Evolutionary conservation across 2,888 invertebrate species (phyloP).

Genomic region (Dicranocentrus wangi): DNA sequence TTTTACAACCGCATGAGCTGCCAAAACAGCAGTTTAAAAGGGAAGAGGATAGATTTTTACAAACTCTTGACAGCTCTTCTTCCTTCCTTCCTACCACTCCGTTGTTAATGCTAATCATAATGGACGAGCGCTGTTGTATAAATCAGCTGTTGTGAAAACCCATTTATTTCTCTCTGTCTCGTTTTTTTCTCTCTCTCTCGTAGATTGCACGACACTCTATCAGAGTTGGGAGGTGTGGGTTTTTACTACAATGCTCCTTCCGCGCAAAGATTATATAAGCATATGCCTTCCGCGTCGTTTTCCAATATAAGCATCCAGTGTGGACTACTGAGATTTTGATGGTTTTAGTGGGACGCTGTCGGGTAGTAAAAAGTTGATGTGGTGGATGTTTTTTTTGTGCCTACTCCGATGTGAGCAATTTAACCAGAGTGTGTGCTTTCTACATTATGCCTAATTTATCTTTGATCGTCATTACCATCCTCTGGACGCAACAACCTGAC

Average conservation of each 20-base stretch:
- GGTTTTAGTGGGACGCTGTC: background rate
- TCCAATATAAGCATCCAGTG: background rate
- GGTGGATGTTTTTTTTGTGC: background rate
- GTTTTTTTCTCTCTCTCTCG: background rate
- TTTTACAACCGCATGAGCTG: background rate
- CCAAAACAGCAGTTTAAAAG: background rate
- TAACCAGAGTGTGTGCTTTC: background rate
- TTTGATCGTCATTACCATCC: slow-evolving; percentile 5
- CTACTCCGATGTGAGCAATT: background rate
- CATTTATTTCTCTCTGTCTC: background rate
- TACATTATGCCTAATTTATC: slow-evolving; percentile 20
- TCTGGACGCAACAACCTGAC: too few species aligned
- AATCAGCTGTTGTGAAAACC: background rate
- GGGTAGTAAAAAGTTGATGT: background rate
- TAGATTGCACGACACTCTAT: too few species aligned
- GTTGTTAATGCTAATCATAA: background rate
- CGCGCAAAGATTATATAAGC: too few species aligned
- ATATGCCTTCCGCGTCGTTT: too few species aligned
- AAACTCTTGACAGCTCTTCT: background rate
- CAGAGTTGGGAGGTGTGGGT: too few species aligned
- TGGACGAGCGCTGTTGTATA: background rate
- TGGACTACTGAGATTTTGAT: background rate
- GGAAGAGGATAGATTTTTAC: background rate
- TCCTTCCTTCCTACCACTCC: background rate
- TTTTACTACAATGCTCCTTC: too few species aligned